Base-by-base conservation (phyloP, 2,113 vertebrate genomes). In the Lutjanus erythropterus region DNA sequence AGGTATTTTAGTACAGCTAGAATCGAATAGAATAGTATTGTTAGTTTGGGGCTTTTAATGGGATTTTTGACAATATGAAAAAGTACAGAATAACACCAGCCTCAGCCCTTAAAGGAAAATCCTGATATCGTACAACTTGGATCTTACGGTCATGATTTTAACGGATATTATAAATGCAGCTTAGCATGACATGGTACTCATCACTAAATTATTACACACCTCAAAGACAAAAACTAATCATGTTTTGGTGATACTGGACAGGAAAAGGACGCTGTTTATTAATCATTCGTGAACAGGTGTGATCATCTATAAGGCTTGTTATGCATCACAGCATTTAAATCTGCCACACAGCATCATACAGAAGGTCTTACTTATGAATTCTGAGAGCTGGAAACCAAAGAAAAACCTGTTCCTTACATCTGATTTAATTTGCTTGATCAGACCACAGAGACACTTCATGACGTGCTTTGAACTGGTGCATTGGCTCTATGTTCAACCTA, bases 381-480 rank as follows among this genome's bases (percentile, higher is more conserved):
- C 27, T 23, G 59, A 49, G 62, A 73, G 33, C 59, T 60, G 56
- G 65, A 49, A 42, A 78, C n/a, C 56, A 74, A 69, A 71, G 69
- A 60, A 33, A 52, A 71, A 62, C 10, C 72, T 27, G 75, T 23
- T 3, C 12, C 44, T 75, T 61, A 19, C 25, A 29, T 47, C 39
- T 55, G 6, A 69, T 62, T 41, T 21, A 0, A 37, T 71, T 11
- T 52, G 67, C 27, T 31, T 59, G 72, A 81, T 65, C 33, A 11
- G 27, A 60, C 29, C 50, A 42, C 33, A 29, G 71, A 78, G 23
- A 59, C 6, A 1, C n/a, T 19, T 15, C 27, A 10, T 18, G n/a
- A n/a, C n/a, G 35, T 55, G 35, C 39, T 29, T 14, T 4, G 16
- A 19, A 1, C 0, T 23, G 23, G n/a, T n/a, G n/a, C n/a, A n/a